Conservation (phyloP, 2,888 invertebrate species). For the Dicyrtomina minuta region DNA sequence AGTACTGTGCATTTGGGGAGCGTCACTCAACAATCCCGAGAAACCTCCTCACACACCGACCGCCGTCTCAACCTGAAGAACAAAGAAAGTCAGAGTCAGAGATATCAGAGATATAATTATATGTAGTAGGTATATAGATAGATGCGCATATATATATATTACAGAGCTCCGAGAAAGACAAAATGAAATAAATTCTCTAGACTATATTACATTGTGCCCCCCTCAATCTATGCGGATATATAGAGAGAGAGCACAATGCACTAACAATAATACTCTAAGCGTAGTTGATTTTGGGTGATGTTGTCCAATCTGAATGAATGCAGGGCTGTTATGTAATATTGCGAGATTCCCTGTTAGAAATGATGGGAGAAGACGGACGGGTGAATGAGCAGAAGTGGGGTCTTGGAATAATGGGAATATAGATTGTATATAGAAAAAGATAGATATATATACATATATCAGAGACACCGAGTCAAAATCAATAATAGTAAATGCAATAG, state of each 20-base stretch:
- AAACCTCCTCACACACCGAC: not conserved
- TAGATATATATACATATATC: not conserved
- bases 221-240: too few species aligned
- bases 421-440: too few species aligned
- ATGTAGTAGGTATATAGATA: too few species aligned
- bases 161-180: too few species aligned
- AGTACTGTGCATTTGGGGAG: constrained; percentile 44
- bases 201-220: too few species aligned
- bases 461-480: constrained; percentile 29
- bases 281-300: too few species aligned
- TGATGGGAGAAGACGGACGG: not conserved
- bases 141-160: too few species aligned
- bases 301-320: constrained; percentile 9
- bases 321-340: not conserved
- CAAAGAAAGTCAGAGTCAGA: not conserved
- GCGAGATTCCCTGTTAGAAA: not conserved
- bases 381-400: not conserved
- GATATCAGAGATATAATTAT: too few species aligned
- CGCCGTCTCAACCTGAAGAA: not conserved
- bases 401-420: constrained; percentile 14
- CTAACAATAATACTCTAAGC: too few species aligned
- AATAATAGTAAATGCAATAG: constrained; percentile 23
- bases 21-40: constrained; percentile 3
- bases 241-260: too few species aligned
- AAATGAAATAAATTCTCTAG: constrained; percentile 26